Conservation (phyloP, 2,888 invertebrate genomes). For the Platycheirus albimanus region DNA sequence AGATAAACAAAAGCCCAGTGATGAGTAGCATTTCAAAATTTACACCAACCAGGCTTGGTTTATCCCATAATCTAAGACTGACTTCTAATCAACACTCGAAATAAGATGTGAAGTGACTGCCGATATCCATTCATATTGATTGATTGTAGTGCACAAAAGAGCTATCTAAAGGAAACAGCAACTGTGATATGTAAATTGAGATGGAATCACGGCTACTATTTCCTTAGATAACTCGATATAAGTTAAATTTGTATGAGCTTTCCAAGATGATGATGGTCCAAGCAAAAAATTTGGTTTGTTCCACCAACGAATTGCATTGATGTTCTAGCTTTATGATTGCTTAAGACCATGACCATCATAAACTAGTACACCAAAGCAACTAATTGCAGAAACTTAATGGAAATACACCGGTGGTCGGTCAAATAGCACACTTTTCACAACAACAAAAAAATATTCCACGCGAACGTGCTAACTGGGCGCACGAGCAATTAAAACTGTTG, state of each 20-base stretch:
- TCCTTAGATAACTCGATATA: constrained; percentile 83
- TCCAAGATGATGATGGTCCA: constrained; percentile 17
- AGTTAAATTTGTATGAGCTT: constrained; percentile 57
- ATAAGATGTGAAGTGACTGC: not conserved
- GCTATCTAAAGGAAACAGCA: constrained; percentile 83
- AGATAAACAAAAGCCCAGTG: constrained; percentile 83
- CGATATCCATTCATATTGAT: constrained; percentile 2
- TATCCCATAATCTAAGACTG: constrained; percentile 80
- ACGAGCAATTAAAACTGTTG: constrained; percentile 59
- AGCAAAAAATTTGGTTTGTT: not conserved
- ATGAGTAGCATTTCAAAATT: constrained; percentile 77
- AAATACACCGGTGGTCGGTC: not conserved
- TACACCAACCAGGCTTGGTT: constrained; percentile 81
- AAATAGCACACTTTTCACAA: constrained; percentile 32
- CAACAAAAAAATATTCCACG: not conserved
- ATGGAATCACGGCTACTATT: constrained; percentile 83
- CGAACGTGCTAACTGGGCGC: constrained; percentile 45
- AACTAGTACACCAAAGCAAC: constrained; percentile 82
- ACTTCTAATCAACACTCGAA: not conserved
- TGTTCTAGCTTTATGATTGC: constrained; percentile 83
- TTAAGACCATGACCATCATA: constrained; percentile 77
- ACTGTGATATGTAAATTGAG: constrained; percentile 81
- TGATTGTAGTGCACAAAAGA: constrained; percentile 81
- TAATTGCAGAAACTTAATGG: constrained; percentile 76
- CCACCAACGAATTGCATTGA: constrained; percentile 78